A percentile compares a stretch with the other conserved stretches of the same genome.
phyloP scores from a whole-genome alignment of 1,140 invertebrate species.

The Pogonomyrmex californicus region DNA sequence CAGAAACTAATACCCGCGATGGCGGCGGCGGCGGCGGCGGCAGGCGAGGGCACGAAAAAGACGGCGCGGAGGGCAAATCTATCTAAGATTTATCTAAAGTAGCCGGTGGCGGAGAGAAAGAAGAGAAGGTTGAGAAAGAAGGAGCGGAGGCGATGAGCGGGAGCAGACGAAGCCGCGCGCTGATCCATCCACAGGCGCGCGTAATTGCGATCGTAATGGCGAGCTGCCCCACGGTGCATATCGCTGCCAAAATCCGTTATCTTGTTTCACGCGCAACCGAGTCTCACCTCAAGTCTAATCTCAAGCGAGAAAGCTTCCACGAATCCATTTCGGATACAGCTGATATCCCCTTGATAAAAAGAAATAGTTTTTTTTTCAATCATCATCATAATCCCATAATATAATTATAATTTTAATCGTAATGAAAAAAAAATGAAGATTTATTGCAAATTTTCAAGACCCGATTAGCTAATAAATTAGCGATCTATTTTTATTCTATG shows the following conservation, averaged over 20 bases:
- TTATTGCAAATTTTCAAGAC: not conserved
- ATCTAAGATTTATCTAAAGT: constrained; percentile 69
- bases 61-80: constrained; percentile 32
- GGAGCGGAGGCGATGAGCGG: constrained; percentile 25
- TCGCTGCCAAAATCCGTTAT: not conserved
- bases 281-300: not conserved
- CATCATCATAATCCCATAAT: too few relatives aligned
- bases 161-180: constrained; percentile 9
- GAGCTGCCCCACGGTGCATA: not conserved
- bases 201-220: constrained; percentile 14
- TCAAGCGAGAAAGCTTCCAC: not conserved
- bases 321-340: not conserved
- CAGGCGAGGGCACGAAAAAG: constrained; percentile 14
- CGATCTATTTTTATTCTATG: not conserved
- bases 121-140: constrained; percentile 32
- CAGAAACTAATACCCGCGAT: constrained; percentile 71
- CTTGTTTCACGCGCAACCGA: not conserved
- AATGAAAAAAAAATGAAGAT: not conserved
- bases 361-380: too few relatives aligned
- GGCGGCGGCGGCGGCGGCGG: not conserved
- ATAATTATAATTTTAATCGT: too few relatives aligned
- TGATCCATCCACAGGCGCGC: constrained; percentile 24
- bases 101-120: constrained; percentile 59
- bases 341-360: not conserved
- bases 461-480: not conserved